Evolutionary conservation across 2,797 vertebrate genomes (phyloP).

Genomic region (Valencia hispanica): DNA sequence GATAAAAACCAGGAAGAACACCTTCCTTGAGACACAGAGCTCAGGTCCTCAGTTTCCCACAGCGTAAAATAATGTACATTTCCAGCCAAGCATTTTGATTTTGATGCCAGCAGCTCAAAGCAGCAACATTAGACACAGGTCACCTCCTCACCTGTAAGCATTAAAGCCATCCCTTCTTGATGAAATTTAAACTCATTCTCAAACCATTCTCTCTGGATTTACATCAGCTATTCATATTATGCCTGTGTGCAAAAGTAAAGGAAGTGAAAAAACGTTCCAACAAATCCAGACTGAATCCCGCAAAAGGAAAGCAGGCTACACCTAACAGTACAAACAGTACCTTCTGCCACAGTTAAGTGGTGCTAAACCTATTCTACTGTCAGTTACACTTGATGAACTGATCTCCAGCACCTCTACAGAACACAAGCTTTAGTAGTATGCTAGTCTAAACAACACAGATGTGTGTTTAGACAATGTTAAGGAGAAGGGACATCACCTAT

Average conservation of each 20-base stretch:
- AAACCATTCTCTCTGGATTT: background rate
- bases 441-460: background rate
- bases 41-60: background rate
- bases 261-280: background rate
- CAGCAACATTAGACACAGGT: background rate
- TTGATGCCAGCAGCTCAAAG: background rate
- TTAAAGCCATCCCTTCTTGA: background rate
- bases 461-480: background rate
- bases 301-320: background rate
- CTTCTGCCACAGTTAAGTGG: background rate
- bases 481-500: background rate
- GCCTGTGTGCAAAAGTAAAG: background rate
- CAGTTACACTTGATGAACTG: background rate
- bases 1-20: background rate
- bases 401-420: background rate
- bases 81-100: background rate
- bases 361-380: too few relatives aligned
- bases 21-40: background rate
- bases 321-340: background rate
- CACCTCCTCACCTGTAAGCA: background rate
- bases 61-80: background rate
- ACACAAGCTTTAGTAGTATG: background rate
- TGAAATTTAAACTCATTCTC: fast-evolving
- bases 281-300: background rate
- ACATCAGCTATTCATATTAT: background rate